A percentile compares a stretch with the other conserved stretches of the same genome.
phyloP scores from a whole-genome alignment of 2,113 vertebrate species.

The Dicentrarchus labrax region DNA sequence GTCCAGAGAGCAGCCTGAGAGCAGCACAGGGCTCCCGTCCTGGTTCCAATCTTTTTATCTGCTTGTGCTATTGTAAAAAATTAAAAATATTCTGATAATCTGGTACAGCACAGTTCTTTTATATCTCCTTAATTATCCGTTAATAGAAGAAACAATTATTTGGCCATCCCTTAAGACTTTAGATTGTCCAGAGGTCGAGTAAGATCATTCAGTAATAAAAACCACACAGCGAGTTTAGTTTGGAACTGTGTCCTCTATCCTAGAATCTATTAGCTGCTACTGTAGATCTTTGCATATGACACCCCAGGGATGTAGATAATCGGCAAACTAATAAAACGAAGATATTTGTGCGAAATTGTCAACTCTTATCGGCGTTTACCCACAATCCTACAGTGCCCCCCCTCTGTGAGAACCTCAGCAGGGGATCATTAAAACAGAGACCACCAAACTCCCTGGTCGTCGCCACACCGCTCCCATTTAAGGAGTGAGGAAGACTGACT shows the following conservation, averaged over 20 bases:
- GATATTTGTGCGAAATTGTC: constrained; percentile 34
- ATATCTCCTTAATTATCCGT: constrained; percentile 23
- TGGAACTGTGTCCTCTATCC: constrained; percentile 17
- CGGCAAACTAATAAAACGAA: constrained; percentile 15
- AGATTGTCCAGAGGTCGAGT: constrained; percentile 6
- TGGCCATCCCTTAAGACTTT: constrained; percentile 7
- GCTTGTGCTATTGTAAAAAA: constrained; percentile 11
- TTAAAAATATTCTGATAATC: constrained; percentile 2
- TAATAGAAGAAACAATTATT: constrained; percentile 10
- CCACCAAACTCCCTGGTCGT: neutral
- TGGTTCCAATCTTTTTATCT: neutral
- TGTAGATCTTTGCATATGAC: constrained; percentile 12
- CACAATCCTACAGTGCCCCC: neutral
- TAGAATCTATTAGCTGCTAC: neutral
- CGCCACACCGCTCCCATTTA: constrained; percentile 4
- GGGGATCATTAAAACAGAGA: constrained; percentile 42
- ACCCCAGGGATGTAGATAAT: constrained; percentile 29
- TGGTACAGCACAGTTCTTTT: neutral
- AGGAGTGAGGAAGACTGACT: neutral
- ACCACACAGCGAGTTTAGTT: constrained; percentile 26
- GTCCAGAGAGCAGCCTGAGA: constrained; percentile 15
- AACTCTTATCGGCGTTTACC: constrained; percentile 33
- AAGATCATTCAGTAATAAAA: constrained; percentile 11
- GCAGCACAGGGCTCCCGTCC: neutral
- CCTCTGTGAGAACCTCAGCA: constrained; percentile 6